Conservation (phyloP, 2,797 vertebrate genomes). For the Podargus strigoides region DNA sequence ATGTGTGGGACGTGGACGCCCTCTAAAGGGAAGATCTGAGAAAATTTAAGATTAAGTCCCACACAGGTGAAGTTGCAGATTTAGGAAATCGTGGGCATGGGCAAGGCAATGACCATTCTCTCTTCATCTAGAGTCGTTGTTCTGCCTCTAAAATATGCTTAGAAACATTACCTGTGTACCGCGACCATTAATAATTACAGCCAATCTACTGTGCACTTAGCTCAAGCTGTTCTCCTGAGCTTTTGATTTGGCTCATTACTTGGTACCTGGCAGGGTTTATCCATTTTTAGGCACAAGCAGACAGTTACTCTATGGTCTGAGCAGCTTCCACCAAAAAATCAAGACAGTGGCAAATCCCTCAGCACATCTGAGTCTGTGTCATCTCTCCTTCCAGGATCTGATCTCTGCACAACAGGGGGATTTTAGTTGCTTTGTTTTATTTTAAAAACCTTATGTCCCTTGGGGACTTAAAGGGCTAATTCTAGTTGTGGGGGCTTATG, state of each 20-base stretch:
- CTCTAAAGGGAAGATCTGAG: constrained; percentile 50
- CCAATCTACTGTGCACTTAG: fast-evolving
- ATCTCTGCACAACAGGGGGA: background rate
- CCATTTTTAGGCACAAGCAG: background rate
- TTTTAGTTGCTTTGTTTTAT: background rate
- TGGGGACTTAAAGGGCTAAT: background rate
- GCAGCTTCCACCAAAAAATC: background rate
- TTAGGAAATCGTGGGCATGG: fast-evolving
- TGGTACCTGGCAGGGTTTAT: background rate
- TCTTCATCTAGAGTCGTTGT: background rate
- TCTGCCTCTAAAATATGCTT: background rate
- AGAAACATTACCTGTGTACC: background rate
- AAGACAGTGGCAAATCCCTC: background rate
- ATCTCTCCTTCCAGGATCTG: background rate
- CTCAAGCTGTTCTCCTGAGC: background rate
- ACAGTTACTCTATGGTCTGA: background rate
- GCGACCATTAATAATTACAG: background rate
- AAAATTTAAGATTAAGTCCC: background rate
- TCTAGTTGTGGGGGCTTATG: background rate
- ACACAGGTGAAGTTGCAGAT: background rate
- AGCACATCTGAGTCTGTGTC: background rate
- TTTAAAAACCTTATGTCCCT: background rate
- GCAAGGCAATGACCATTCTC: fast-evolving
- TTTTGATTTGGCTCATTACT: background rate
- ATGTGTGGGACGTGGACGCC: constrained; percentile 5